Base-by-base conservation (phyloP, 2,888 invertebrate species). In the Tribolium freemani region DNA sequence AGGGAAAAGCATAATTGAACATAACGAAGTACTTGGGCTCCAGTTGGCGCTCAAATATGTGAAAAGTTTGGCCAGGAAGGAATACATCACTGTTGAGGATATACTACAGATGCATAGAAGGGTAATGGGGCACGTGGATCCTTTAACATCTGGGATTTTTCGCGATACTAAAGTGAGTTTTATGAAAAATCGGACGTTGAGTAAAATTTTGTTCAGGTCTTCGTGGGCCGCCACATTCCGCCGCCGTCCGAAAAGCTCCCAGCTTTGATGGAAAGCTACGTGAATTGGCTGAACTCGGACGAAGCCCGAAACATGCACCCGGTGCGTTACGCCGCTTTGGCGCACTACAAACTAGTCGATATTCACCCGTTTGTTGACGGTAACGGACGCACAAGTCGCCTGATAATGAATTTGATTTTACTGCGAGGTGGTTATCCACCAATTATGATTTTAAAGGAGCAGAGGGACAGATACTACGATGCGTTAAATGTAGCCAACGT, bases 331-430 rank as follows among this genome's bases (percentile, higher is more conserved):
- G 98, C 98, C 60, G 98, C 99, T 0, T 87, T 98, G 64, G 98
- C 97, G 0, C 99, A 99, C 88, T 99, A 98, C 87, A 97, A 97
- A 87, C 86, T 99, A 51, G 99, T 99, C 0, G 95, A 95, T 84
- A 97, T 99, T 78, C 99, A 99, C 88, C 99, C 99, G 0, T 99
- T 99, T 87, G 91, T 94, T 1, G 98, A 99, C 86, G 98, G 99
- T 56, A 99, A 99, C 83, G 99, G 98, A 0, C 91, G 99, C 82
- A 98, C 98, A 0, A 96, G 97, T 9, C 90, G 99, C 26, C 89
- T 99, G 20, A 90, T 99, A 1, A 98, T 99, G 98, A 99, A 99
- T 87, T 91, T 97, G 79, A 92, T 99, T 75, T 90, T 99, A 31
- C 95, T 99, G 94, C 94, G 94, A 86, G 95, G 96, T 0, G 98